Percentiles rank a stretch among this genome's conserved stretches.
Conservation (phyloP, 1,140 invertebrate species). For the Nymphalis io region DNA sequence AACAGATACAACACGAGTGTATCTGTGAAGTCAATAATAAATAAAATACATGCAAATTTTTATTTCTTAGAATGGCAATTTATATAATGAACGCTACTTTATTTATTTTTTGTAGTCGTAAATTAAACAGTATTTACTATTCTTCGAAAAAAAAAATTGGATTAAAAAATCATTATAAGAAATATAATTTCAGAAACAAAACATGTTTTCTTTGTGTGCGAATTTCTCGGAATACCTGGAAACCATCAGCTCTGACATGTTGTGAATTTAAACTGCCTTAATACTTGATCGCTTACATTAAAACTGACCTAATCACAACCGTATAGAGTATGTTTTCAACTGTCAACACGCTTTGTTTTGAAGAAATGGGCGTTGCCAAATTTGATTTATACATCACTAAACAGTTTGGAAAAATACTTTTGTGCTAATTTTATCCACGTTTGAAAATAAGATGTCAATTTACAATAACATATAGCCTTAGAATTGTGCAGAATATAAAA, state of each 20-base stretch:
- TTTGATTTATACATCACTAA: background rate
- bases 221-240: constrained; percentile 3
- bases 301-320: background rate
- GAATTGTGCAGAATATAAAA: background rate
- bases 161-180: background rate
- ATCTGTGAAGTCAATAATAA: background rate
- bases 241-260: background rate
- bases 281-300: background rate
- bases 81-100: background rate
- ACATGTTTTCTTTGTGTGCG: constrained; percentile 2
- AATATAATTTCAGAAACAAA: background rate
- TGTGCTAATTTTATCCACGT: background rate
- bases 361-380: background rate
- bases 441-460: background rate
- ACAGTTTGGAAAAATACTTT: background rate
- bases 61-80: constrained; percentile 1
- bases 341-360: background rate
- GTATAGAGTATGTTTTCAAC: background rate
- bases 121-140: background rate
- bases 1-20: background rate
- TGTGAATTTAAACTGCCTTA: constrained; percentile 4
- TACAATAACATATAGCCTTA: background rate
- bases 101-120: background rate
- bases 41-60: background rate
- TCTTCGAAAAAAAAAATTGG: background rate